Base-by-base conservation (phyloP, 37 sponge, comb jelly and placozoan species). In the Cladorhizidae sp. region DNA sequence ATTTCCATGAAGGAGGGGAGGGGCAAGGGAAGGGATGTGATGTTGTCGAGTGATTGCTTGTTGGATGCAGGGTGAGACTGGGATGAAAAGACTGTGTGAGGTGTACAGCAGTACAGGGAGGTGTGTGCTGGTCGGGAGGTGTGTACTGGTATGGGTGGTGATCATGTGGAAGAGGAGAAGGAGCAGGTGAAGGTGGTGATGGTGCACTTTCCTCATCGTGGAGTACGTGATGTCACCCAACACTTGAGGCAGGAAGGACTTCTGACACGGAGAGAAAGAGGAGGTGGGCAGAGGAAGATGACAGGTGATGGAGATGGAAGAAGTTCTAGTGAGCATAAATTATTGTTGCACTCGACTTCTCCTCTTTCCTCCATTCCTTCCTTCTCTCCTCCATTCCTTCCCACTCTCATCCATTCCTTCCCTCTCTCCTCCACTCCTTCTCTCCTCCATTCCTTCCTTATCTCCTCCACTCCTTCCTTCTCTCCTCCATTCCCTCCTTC, bases 131-230 rank as follows among this genome's bases (percentile, higher is more conserved):
- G n/a, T n/a, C n/a, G n/a, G n/a, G n/a, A n/a, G n/a, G n/a, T n/a
- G n/a, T n/a, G n/a, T n/a, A n/a, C n/a, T 12, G 37, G 69, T 3
- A 43, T 37, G 3, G 11, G 28, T 23, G 37, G 49, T 18, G 61
- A 45, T 9, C 64, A 43, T 25, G 52, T 8, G n/a, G 84, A 26
- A 18, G 73, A 86, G 36, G 25, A 40, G 26, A 88, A 72, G 40
- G 83, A 64, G 29, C 37, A 59, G 31, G 57, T 88, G 40, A 41
- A 54, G 38, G 55, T 61, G 35, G 52, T 83, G 2, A 42, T 40
- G 0, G 40, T 15, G 3, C 64, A 72, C 42, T 88, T 88, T 55
- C 88, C 88, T 61, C 72, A 72, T 18, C 70, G 85, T 45, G 78
- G 78, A 14, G 33, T 78, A 20, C 43, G 72, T 22, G 77, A 78